Base-by-base conservation (phyloP, 2,113 vertebrate species). In the Brachyhypopomus gauderio region DNA sequence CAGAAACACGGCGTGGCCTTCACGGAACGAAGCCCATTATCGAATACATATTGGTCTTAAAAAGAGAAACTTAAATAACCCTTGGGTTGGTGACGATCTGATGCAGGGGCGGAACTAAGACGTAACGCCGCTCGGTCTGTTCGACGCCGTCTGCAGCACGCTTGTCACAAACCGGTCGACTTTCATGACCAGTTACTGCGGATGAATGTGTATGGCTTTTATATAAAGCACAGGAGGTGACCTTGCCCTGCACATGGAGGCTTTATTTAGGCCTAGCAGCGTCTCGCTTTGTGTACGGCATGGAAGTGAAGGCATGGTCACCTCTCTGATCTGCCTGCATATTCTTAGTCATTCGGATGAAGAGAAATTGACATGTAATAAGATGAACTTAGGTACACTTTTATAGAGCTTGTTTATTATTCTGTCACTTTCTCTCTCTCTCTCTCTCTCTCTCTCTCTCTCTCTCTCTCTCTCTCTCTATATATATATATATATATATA, bases 171-270 rank as follows among this genome's bases (percentile, higher is more conserved):
- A 67, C 45, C 72, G 27, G 20, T 56, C 59, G 76, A 83, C 66
- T 72, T 75, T 64, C 77, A 58, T 36, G 58, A 59, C 55, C 72
- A 79, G 58, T 82, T 85, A 82, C 72, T 1, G 16, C n/a, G 7
- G 0, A 8, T 63, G 71, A 59, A 78, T 4, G 9, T 62, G 19
- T 71, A 45, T 16, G 5, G 8, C 45, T 75, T 78, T 48, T 36
- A 59, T 64, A 27, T 64, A 62, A 34, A 48, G 48, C 38, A 45
- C 23, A 12, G n/a, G 71, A 64, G 25, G 55, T 9, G 3, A 5
- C 38, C 34, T 64, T 25, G 45, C 23, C 23, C 55, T 3, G 71
- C 38, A 3, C 69, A 77, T 80, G 22, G 73, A 78, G 25, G 16
- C 45, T 75, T 78, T 55, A 77, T 52, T 25, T 48, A 67, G 55